A percentile compares a stretch with the other conserved stretches of the same genome.
These are phyloP conservation scores for Rhingia campestris DNA, from an alignment of 2,888 invertebrate species.

Conservation along the genomic window DNA sequence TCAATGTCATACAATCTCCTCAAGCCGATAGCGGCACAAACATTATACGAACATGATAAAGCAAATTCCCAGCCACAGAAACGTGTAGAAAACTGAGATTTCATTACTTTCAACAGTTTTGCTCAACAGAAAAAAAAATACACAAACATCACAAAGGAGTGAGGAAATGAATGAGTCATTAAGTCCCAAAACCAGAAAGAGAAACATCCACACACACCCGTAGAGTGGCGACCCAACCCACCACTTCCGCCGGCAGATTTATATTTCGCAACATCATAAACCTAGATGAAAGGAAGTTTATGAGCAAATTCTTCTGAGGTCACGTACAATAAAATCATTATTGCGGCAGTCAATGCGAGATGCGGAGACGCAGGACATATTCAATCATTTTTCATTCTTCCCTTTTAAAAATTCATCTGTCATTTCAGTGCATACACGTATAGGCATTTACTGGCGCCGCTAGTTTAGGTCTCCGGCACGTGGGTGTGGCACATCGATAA, in stretches of 20 bases:
- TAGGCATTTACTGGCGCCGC: constrained; percentile 34
- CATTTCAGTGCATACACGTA: constrained; percentile 55
- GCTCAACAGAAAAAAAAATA: constrained; percentile 3
- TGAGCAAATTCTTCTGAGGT: constrained; percentile 47
- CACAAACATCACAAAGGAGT: constrained; percentile 47
- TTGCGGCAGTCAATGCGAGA: constrained; percentile 40
- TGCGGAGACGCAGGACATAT: constrained; percentile 49
- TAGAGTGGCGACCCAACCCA: constrained; percentile 16
- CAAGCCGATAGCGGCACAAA: constrained; percentile 16
- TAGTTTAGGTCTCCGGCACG: constrained; percentile 27
- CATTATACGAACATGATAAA: constrained; percentile 23
- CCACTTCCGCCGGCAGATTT: constrained; percentile 25
- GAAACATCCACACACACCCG: constrained; percentile 36
- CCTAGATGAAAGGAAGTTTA: constrained; percentile 52
- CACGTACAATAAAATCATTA: constrained; percentile 64
- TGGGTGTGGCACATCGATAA: constrained; percentile 38
- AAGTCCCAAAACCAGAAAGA: constrained; percentile 30
- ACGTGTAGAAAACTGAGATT: constrained; percentile 38
- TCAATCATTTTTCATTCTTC: constrained; percentile 57
- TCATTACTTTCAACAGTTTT: constrained; percentile 42
- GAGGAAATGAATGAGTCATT: constrained; percentile 64
- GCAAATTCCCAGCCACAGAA: constrained; percentile 29
- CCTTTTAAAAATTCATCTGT: constrained; percentile 43
- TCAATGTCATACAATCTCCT: constrained; percentile 38
- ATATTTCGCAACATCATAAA: constrained; percentile 46